Evolutionary conservation across 2,113 vertebrate genomes (phyloP).

Genomic region (Gasterosteus aculeatus): DNA sequence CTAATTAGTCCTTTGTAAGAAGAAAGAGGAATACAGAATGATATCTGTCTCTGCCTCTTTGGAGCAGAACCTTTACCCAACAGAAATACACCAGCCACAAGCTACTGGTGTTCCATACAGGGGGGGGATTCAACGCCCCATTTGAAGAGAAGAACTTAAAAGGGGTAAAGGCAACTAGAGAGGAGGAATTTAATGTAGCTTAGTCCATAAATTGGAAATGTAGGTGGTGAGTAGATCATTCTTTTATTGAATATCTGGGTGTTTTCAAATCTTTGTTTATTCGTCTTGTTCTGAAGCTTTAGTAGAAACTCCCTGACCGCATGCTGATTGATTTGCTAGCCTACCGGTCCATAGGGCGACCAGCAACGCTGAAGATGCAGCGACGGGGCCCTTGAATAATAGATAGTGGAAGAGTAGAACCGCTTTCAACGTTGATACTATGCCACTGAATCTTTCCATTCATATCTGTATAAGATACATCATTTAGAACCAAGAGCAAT

Average conservation of each 20-base stretch:
- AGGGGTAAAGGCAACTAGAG: neutral
- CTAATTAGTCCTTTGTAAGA: neutral
- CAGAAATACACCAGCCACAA: constrained; percentile 1
- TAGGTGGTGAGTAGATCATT: neutral
- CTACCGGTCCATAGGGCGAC: neutral
- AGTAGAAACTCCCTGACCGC: neutral
- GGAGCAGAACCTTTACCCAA: neutral
- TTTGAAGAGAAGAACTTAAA: constrained; percentile 1
- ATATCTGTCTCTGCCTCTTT: neutral
- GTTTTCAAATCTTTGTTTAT: neutral
- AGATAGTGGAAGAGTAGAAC: neutral
- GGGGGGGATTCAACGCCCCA: neutral
- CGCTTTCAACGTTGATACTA: neutral
- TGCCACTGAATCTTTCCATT: neutral
- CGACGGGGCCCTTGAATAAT: neutral
- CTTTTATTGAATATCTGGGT: neutral
- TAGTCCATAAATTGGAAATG: neutral
- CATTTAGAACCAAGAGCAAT: neutral
- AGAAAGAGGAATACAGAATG: neutral
- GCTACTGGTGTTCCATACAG: neutral
- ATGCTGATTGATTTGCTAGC: neutral
- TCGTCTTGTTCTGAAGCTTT: neutral
- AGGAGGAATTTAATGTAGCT: neutral
- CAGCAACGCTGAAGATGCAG: neutral
- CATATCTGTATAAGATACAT: neutral